Conservation (phyloP, 2,888 invertebrate genomes). For the Carterocephalus palaemon region DNA sequence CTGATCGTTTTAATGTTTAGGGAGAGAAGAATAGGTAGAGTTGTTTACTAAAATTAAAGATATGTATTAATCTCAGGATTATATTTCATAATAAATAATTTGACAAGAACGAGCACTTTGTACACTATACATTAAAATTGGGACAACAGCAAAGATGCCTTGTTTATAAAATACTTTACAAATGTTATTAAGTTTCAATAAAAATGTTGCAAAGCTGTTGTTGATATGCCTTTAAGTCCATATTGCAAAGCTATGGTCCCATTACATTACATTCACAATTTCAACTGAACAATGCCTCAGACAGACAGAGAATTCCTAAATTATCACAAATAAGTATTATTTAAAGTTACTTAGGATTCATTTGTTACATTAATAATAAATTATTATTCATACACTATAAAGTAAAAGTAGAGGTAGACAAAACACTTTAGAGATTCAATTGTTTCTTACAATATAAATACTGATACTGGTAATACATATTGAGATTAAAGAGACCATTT, state of each 20-base stretch:
- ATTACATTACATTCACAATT: constrained; percentile 9
- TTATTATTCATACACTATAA: constrained; percentile 58
- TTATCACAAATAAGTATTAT: constrained; percentile 66
- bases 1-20: constrained; percentile 37
- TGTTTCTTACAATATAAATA: constrained; percentile 65
- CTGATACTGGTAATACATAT: constrained; percentile 65
- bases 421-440: constrained; percentile 69
- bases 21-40: constrained; percentile 40
- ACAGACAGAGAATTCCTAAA: constrained; percentile 28
- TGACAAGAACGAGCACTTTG: constrained; percentile 76
- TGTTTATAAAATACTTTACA: constrained; percentile 19
- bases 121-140: constrained; percentile 60
- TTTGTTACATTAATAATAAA: constrained; percentile 52
- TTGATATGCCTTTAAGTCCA: constrained; percentile 1
- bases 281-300: constrained; percentile 6
- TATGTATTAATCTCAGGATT: constrained; percentile 54
- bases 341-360: constrained; percentile 48
- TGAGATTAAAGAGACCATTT: constrained; percentile 26
- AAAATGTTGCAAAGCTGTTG: background rate
- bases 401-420: constrained; percentile 75
- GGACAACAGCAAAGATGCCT: constrained; percentile 30
- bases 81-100: constrained; percentile 76
- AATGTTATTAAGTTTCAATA: constrained; percentile 9
- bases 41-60: constrained; percentile 35
- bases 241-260: constrained; percentile 16